Percentiles rank a stretch among this genome's conserved stretches.
phyloP scores from a whole-genome alignment of 2,797 vertebrate species.

The Otolemur crassicaudatus region DNA sequence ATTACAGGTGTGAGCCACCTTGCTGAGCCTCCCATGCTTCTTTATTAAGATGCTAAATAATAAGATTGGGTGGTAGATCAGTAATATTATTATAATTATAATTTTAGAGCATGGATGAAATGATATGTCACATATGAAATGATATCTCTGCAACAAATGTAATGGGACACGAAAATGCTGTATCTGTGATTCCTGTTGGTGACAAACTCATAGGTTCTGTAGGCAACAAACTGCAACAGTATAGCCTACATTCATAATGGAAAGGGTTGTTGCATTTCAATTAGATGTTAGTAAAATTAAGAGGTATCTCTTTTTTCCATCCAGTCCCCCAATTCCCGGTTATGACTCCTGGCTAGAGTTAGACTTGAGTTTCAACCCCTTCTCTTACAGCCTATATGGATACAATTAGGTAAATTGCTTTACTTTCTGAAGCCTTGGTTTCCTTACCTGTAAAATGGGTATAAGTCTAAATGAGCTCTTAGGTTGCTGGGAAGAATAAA shows the following conservation, averaged over 20 bases:
- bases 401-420: not conserved
- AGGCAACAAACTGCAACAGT: too few relatives aligned
- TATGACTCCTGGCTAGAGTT: not conserved
- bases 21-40: not conserved
- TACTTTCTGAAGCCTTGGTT: not conserved
- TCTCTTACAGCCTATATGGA: not conserved
- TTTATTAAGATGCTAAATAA: not conserved
- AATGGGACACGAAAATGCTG: not conserved
- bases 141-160: not conserved
- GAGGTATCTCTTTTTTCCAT: not conserved
- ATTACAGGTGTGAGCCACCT: too few relatives aligned
- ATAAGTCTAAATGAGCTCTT: not conserved
- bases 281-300: not conserved
- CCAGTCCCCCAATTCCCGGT: not conserved
- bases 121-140: not conserved
- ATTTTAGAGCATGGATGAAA: slow-evolving; percentile 7
- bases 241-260: not conserved
- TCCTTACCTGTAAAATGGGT: not conserved
- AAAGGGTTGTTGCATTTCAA: not conserved
- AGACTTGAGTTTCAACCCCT: not conserved
- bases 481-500: not conserved
- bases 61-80: not conserved
- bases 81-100: not conserved
- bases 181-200: not conserved
- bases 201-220: not conserved